Evolutionary conservation across 2,113 vertebrate genomes (phyloP).

Genomic region (Xiphophorus couchianus): DNA sequence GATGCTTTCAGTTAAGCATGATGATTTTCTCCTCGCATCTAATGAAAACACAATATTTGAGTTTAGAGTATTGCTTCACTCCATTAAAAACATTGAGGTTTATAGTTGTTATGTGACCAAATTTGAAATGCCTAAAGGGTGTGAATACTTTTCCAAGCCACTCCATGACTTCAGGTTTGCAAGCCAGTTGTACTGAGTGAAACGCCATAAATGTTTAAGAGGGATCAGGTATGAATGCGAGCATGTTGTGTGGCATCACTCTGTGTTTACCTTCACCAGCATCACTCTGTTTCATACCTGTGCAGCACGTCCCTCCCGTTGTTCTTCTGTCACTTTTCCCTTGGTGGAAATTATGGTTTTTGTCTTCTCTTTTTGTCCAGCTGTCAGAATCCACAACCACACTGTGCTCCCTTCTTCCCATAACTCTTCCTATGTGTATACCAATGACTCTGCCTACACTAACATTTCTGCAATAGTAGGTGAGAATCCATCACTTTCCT

Average conservation of each 20-base stretch:
- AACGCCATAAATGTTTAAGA: slow-evolving; percentile 34
- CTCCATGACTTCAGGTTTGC: too few species aligned
- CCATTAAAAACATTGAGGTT: too few species aligned
- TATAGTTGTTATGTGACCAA: too few species aligned
- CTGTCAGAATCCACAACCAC: slow-evolving; percentile 94
- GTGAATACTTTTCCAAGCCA: too few species aligned
- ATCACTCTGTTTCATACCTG: slow-evolving; percentile 75
- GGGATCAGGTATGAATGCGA: slow-evolving; percentile 75
- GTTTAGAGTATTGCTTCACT: not conserved
- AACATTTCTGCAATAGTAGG: slow-evolving; percentile 97
- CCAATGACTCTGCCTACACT: slow-evolving; percentile 99
- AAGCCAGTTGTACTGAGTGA: not conserved
- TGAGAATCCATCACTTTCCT: slow-evolving; percentile 82
- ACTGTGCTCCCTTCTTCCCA: slow-evolving; percentile 93
- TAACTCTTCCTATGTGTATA: slow-evolving; percentile 95
- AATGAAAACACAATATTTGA: not conserved
- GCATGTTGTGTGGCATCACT: slow-evolving; percentile 58
- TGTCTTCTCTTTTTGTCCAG: slow-evolving; percentile 81
- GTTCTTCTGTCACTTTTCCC: slow-evolving; percentile 61
- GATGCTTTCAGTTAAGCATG: not conserved
- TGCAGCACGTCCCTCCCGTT: slow-evolving; percentile 65
- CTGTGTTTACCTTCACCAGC: slow-evolving; percentile 38
- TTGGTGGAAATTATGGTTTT: slow-evolving; percentile 70
- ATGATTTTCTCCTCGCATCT: not conserved
- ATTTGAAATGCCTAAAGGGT: too few species aligned